Evolutionary conservation across 2,113 vertebrate genomes (phyloP), one percentile per base, ranked within the genome.

Genomic region (Pteropus alecto): DNA sequence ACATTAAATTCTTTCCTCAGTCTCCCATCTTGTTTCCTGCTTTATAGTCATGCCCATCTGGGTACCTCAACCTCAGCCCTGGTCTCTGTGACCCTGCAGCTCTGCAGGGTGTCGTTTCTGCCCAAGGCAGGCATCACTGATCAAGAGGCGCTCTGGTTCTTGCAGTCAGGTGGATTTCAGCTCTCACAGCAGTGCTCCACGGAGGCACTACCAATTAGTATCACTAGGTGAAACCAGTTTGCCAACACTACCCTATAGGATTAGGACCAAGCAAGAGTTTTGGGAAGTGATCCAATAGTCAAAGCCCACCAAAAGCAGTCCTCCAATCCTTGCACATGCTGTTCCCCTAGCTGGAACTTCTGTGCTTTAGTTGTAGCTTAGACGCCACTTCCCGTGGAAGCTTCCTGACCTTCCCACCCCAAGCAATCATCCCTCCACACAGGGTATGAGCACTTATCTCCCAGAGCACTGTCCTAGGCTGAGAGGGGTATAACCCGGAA

Each of bases 1-100:
- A 58, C 51, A 98, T 97, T 98, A 98, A 98, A 98, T 77, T 43
- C 65, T 92, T 85, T 83, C 33, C 54, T 65, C 56, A 48, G 67
- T 85, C n/a, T 88, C 48, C 18, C 2, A 19, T 86, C 68, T 12
- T 2, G 13, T 68, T 85, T 92, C 38, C 48, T 95, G 71, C n/a
- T 97, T 91, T 65, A 22, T 74, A 41, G 41, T 26, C 19, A 38
- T 61, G 38, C 51, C 61, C 9, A 10, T 61, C 63, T 79, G 46
- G 43, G 68, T 41, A 68, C n/a, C 41, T 46, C 46, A 68, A 43
- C 13, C 71, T 87, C 51, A 51, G 35, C 33, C 13, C 26, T 22
- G 1, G 41, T 33, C 21, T 60, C 48, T 33, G 7, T 30, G 46
- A 84, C 73, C 48, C 22, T 46, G 21, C 21, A 33, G 35, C 35